A percentile compares a stretch with the other conserved stretches of the same genome.
These are phyloP conservation scores for Luscinia megarhynchos DNA, from an alignment of 2,797 vertebrate genomes.

Conservation along the genomic window DNA sequence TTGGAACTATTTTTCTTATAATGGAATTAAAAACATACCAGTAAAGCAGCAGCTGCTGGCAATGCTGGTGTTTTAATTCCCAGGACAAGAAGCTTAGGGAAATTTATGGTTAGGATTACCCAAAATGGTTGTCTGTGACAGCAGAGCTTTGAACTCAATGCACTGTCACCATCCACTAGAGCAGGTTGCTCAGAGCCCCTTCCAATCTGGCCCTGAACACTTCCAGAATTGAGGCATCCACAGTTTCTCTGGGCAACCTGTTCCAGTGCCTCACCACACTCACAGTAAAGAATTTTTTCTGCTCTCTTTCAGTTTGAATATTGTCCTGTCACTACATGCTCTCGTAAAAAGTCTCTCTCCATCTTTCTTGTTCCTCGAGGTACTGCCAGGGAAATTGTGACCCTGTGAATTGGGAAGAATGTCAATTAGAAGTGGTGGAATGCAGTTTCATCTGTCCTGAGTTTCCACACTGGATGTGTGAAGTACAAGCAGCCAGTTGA, in stretches of 20 bases:
- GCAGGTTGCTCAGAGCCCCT: not conserved
- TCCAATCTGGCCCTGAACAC: not conserved
- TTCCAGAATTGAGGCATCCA: not conserved
- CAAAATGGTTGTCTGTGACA: not conserved
- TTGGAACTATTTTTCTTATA: not conserved
- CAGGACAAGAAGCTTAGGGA: not conserved
- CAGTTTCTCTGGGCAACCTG: not conserved
- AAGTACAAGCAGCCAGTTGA: not conserved
- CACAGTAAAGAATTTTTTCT: not conserved
- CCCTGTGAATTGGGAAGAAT: not conserved
- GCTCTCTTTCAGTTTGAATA: not conserved
- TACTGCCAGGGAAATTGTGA: not conserved
- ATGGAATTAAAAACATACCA: not conserved
- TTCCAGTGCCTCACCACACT: not conserved
- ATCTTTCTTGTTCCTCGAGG: not conserved
- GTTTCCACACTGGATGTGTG: not conserved
- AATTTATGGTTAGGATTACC: not conserved
- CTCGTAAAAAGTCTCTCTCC: not conserved
- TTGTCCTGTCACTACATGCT: not conserved
- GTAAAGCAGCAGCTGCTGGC: not conserved
- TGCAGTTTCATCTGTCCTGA: not conserved
- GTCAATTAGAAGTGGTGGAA: not conserved
- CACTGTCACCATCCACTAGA: not conserved
- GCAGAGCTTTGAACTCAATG: not conserved
- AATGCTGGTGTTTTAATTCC: not conserved